Conservation (phyloP, 2,113 vertebrate genomes). For the Cyprinodon brontotheroides region DNA sequence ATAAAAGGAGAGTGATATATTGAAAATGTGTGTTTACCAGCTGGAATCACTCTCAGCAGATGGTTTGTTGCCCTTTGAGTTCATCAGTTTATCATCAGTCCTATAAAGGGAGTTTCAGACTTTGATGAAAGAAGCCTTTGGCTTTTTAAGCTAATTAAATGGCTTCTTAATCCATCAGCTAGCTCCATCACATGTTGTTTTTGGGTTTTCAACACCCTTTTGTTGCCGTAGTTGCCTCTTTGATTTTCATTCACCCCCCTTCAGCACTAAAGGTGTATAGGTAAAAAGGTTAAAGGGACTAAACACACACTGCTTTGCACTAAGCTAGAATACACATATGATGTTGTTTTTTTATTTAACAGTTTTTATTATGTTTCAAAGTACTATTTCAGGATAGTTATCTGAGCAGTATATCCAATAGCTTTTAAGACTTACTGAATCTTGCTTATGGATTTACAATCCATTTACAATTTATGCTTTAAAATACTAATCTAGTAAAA, state of each 20-base stretch:
- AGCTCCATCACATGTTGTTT: constrained; percentile 27
- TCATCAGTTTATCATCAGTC: constrained; percentile 21
- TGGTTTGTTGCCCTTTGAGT: constrained; percentile 12
- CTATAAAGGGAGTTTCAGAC: background rate
- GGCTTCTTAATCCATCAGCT: constrained; percentile 9
- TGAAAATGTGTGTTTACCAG: background rate
- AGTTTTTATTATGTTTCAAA: background rate
- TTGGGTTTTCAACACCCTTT: constrained; percentile 36
- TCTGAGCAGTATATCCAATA: background rate
- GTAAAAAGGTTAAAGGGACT: background rate
- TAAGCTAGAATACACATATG: background rate
- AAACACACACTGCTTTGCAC: background rate
- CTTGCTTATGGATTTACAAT: background rate
- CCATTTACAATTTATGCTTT: background rate
- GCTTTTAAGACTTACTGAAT: background rate
- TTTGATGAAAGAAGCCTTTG: constrained; percentile 30
- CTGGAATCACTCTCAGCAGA: background rate
- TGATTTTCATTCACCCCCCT: constrained; percentile 6
- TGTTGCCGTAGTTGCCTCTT: constrained; percentile 8
- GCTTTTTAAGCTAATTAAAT: constrained; percentile 4
- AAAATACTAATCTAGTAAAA: too few species aligned
- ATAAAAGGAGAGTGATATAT: constrained; percentile 1
- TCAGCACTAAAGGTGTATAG: constrained; percentile 26
- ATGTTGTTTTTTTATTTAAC: background rate
- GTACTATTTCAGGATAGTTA: background rate